These are phyloP conservation scores for Chaetura pelagica DNA, from an alignment of 2,113 vertebrate genomes.

Conservation along the genomic window DNA sequence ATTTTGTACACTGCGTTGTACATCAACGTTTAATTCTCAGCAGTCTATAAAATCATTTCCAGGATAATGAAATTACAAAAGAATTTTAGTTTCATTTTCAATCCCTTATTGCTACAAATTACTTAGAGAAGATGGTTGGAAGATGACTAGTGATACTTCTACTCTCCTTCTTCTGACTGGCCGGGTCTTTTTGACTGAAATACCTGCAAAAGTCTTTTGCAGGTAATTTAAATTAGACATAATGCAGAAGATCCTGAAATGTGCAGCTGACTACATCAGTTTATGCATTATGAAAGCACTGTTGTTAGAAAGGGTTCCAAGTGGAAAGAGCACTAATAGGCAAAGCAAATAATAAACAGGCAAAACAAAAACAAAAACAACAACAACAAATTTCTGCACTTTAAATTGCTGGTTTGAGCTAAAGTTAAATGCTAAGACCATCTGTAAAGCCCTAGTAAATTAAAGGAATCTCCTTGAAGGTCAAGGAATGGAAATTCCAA, in stretches of 20 bases:
- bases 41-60: slow-evolving; percentile 75
- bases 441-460: background rate
- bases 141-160: slow-evolving; percentile 38
- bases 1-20: slow-evolving; percentile 77
- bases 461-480: background rate
- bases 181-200: slow-evolving; percentile 14
- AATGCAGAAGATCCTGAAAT: slow-evolving; percentile 9
- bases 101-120: slow-evolving; percentile 67
- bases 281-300: background rate
- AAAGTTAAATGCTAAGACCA: background rate
- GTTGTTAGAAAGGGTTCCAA: background rate
- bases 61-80: slow-evolving; percentile 80
- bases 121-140: slow-evolving; percentile 63
- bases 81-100: slow-evolving; percentile 79
- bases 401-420: background rate
- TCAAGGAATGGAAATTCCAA: background rate
- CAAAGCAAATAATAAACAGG: background rate
- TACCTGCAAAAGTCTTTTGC: background rate
- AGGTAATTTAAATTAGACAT: background rate
- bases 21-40: slow-evolving; percentile 71
- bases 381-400: background rate
- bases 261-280: background rate
- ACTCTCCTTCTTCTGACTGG: background rate
- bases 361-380: background rate
- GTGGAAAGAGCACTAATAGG: background rate